Conservation (phyloP, 2,797 vertebrate species). For the Garrulus glandarius region DNA sequence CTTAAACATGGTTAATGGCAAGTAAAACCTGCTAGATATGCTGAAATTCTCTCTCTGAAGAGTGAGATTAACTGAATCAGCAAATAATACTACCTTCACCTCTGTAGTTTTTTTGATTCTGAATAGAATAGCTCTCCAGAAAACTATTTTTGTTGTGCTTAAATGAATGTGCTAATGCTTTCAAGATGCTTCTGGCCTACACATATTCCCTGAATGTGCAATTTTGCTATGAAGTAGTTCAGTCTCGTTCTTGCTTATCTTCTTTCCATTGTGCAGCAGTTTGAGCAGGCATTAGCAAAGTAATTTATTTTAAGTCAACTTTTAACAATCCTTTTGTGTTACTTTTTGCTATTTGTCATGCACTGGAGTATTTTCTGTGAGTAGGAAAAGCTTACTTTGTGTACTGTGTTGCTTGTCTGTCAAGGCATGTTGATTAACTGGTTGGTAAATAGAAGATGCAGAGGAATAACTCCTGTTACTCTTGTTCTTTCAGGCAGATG, state of each 20-base stretch:
- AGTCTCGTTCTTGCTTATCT: neutral
- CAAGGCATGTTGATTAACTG: neutral
- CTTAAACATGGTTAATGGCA: neutral
- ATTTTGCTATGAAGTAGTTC: neutral
- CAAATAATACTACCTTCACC: neutral
- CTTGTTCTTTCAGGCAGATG: slow-evolving; percentile 82
- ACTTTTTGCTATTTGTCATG: neutral
- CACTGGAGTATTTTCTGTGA: neutral
- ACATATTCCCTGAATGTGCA: neutral
- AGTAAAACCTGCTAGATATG: neutral
- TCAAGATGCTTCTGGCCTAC: neutral
- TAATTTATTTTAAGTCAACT: neutral
- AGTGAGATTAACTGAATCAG: neutral
- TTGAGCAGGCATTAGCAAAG: neutral
- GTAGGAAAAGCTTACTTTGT: neutral
- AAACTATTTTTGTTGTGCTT: neutral
- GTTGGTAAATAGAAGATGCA: neutral
- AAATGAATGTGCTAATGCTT: neutral
- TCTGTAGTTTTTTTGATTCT: neutral
- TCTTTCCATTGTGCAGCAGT: neutral
- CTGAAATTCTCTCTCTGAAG: neutral
- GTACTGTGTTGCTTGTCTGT: neutral
- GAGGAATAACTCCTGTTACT: slow-evolving; percentile 8
- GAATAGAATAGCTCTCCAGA: neutral
- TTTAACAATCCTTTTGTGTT: neutral